Percentiles rank a stretch among this genome's conserved stretches.
These are phyloP conservation scores for Xanthia togata DNA, from an alignment of 2,888 invertebrate species.

Conservation along the genomic window DNA sequence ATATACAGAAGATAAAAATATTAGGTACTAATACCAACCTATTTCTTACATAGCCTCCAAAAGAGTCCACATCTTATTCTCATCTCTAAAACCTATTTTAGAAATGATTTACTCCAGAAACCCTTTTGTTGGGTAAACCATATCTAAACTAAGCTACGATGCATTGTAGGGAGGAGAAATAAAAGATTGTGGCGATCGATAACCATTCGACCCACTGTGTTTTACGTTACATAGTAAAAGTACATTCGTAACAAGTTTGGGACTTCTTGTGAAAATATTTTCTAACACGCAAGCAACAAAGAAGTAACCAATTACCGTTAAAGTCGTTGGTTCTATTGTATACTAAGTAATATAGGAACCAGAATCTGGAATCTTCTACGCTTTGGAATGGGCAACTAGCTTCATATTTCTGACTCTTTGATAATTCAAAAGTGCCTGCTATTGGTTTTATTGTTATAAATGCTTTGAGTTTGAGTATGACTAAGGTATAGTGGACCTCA, in stretches of 20 bases:
- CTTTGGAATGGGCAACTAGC: too few relatives aligned
- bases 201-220: constrained; percentile 23
- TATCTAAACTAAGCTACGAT: neutral
- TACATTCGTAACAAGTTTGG: constrained; percentile 37
- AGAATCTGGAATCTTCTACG: neutral
- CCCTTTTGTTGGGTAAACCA: neutral
- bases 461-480: neutral
- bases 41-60: too few relatives aligned
- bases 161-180: neutral
- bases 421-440: too few relatives aligned
- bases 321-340: neutral
- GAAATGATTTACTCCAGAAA: neutral
- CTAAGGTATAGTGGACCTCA: neutral
- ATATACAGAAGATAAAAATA: too few relatives aligned
- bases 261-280: constrained; percentile 48
- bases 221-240: constrained; percentile 31
- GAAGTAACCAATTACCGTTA: constrained; percentile 15
- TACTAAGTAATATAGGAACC: neutral
- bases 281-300: constrained; percentile 29
- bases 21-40: too few relatives aligned
- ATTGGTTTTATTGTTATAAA: too few relatives aligned
- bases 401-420: too few relatives aligned
- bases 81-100: constrained; percentile 15
- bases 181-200: constrained; percentile 25
- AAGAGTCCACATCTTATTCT: neutral